Evolutionary conservation across 2,888 invertebrate genomes (phyloP).

Genomic region (Cephalotes varians): DNA sequence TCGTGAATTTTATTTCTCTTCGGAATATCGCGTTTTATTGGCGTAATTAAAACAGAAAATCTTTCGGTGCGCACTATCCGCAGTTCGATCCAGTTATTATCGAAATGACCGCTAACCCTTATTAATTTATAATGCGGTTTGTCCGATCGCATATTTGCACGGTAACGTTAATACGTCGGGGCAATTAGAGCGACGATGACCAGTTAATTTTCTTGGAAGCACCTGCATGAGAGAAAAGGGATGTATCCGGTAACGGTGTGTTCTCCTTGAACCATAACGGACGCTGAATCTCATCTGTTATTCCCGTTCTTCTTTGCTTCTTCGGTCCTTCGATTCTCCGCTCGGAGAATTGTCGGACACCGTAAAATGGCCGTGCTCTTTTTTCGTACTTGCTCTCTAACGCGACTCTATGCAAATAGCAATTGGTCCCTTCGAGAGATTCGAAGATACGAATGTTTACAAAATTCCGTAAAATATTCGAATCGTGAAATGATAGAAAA

Average conservation of each 20-base stretch:
- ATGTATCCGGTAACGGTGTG: slow-evolving; percentile 77
- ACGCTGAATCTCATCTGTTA: slow-evolving; percentile 73
- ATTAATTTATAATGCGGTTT: slow-evolving; percentile 38
- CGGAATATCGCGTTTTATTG: background rate
- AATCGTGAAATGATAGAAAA: background rate
- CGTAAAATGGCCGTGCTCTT: slow-evolving; percentile 10
- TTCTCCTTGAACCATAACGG: slow-evolving; percentile 79
- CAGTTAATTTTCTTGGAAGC: slow-evolving; percentile 51
- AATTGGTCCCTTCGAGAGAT: background rate
- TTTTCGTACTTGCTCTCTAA: background rate
- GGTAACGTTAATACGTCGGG: slow-evolving; percentile 15
- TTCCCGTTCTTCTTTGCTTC: slow-evolving; percentile 69
- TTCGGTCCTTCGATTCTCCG: slow-evolving; percentile 57
- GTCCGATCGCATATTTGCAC: slow-evolving; percentile 13
- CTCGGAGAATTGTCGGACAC: slow-evolving; percentile 33
- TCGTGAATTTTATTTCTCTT: background rate
- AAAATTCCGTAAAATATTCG: background rate
- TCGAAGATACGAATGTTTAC: background rate
- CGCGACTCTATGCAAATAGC: slow-evolving; percentile 1
- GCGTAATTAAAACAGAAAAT: slow-evolving; percentile 13
- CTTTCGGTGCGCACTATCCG: background rate
- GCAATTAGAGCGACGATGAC: slow-evolving; percentile 35
- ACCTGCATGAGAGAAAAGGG: slow-evolving; percentile 65
- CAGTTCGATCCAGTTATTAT: background rate
- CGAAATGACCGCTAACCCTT: slow-evolving; percentile 20